Base-by-base conservation (phyloP, 2,888 invertebrate genomes). In the Aporophyla lueneburgensis region DNA sequence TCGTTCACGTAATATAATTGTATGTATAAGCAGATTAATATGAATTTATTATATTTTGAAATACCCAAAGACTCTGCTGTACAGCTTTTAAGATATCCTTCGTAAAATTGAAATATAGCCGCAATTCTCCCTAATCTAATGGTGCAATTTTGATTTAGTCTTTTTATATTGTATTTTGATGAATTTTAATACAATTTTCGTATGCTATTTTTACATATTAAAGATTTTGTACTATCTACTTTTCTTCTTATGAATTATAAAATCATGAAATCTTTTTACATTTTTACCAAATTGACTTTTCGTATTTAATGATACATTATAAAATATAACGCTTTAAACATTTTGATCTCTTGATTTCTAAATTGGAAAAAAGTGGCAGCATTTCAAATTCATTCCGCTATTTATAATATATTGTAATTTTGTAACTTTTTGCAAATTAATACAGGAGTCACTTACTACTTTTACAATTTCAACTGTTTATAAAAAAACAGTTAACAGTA, bases 91-190 rank as follows among this genome's bases (percentile, higher is more conserved):
- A 46, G 6, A 75, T 43, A 61, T 3, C 61, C 58, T 66, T 71
- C n/a, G 27, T 61, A 67, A 62, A 63, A 58, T 68, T 56, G 0
- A 21, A 40, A 66, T 33, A 10, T 67, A 56, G 5, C 71, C 66
- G 40, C 66, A 75, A 71, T 59, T 51, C 74, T 78, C 74, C 79
- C 78, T 67, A 53, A 76, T 68, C 54, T 71, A 77, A 82, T 78
- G 80, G 88, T 88, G 87, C 88, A 89, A 89, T 88, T 87, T 88
- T 78, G 51, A 71, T 71, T 87, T 76, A 81, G 67, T 80, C 74
- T 79, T 72, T 77, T 74, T 75, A 68, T 74, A 75, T 62, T 59
- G 61, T 82, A 76, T 85, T 84, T 84, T 79, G 71, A 83, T 84
- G 62, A 71, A 84, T 76, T 56, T 80, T 76, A 46, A 78, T 53